Conservation (phyloP, 2,113 vertebrate species). For the Amphiprion ocellaris region DNA sequence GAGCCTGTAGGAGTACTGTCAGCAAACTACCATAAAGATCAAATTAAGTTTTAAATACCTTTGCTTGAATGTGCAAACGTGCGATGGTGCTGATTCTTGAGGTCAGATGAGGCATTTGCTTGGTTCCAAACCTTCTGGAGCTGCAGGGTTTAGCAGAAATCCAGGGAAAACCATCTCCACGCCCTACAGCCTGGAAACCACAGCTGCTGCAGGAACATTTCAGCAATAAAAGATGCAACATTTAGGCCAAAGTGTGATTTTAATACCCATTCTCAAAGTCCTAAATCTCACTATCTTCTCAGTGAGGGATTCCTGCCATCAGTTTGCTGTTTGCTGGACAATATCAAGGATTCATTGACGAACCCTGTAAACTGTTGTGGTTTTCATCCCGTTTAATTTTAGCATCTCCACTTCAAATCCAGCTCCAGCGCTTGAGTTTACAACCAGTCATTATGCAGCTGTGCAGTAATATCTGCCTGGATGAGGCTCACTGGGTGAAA, state of each 20-base stretch:
- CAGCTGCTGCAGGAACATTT: conserved; percentile 11
- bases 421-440: conserved; percentile 5
- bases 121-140: conserved; percentile 2
- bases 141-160: conserved; percentile 22
- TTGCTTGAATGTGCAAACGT: conserved; percentile 3
- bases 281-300: no score
- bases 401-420: conserved; percentile 5
- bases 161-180: conserved; percentile 15
- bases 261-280: not conserved
- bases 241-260: not conserved
- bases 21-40: no score
- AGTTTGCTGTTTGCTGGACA: not conserved
- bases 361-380: not conserved
- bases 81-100: not conserved
- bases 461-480: conserved; percentile 13
- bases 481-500: conserved; percentile 3
- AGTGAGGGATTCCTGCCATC: not conserved
- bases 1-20: no score
- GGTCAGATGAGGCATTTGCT: not conserved
- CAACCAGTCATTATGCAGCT: conserved; percentile 24
- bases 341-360: not conserved
- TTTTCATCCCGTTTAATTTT: not conserved
- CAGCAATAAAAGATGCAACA: not conserved
- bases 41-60: conserved; percentile 25
- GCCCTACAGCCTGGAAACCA: conserved; percentile 15